Evolutionary conservation across 2,888 invertebrate genomes (phyloP).

Genomic region (Saturnia japonica): DNA sequence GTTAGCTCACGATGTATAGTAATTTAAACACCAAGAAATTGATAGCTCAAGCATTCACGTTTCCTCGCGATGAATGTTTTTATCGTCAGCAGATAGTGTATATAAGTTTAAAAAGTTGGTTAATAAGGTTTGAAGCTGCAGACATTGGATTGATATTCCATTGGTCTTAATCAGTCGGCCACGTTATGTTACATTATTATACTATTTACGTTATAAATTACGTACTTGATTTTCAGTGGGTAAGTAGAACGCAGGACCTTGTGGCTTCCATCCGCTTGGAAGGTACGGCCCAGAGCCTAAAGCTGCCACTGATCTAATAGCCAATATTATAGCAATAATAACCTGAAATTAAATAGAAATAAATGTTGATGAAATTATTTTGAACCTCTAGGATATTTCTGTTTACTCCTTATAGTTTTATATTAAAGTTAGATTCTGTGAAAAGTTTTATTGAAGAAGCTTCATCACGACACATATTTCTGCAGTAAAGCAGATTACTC

Average conservation of each 20-base stretch:
- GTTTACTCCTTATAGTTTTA: not conserved
- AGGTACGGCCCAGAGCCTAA: slow-evolving; percentile 69
- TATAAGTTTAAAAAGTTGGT: too few species aligned
- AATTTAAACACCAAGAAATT: too few species aligned
- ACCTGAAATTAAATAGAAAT: slow-evolving; percentile 42
- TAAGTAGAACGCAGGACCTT: slow-evolving; percentile 66
- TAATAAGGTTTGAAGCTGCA: too few species aligned
- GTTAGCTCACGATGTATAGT: too few species aligned
- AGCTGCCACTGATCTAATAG: slow-evolving; percentile 54
- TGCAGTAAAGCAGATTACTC: too few species aligned
- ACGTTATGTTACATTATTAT: not conserved
- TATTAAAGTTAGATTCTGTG: not conserved
- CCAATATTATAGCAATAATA: slow-evolving; percentile 50
- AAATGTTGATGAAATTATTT: not conserved
- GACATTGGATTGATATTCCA: too few species aligned
- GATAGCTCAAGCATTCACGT: too few species aligned
- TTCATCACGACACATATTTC: too few species aligned
- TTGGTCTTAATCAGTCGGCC: not conserved
- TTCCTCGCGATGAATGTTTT: too few species aligned
- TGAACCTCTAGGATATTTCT: not conserved
- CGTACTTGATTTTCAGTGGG: slow-evolving; percentile 63
- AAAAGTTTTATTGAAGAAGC: too few species aligned
- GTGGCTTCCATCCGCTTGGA: slow-evolving; percentile 72
- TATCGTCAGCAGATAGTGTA: too few species aligned
- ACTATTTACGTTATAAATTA: too few species aligned